Conservation (phyloP, 2,888 invertebrate genomes). For the Tolmerus cingulatus region DNA sequence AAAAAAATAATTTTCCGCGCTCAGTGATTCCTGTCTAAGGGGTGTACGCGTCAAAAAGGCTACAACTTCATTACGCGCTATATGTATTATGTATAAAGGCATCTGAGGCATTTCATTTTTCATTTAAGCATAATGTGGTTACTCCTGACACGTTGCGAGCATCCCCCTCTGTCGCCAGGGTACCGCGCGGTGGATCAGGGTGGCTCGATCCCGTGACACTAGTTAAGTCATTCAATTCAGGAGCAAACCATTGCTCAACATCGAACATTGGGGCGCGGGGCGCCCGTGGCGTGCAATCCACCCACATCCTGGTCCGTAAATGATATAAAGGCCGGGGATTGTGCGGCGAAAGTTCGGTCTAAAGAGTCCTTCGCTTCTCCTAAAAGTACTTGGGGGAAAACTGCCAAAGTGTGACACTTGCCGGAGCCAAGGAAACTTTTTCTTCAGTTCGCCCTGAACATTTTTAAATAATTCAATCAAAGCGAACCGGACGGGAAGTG, state of each 20-base stretch:
- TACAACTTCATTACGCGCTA: conserved; percentile 47
- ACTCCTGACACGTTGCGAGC: conserved; percentile 52
- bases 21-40: not conserved
- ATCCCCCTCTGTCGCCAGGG: conserved; percentile 14
- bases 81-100: conserved; percentile 42
- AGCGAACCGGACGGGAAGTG: conserved; percentile 45
- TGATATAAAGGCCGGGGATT: conserved; percentile 44
- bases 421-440: conserved; percentile 51
- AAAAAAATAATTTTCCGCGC: conserved; percentile 24
- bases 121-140: conserved; percentile 51
- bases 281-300: conserved; percentile 12
- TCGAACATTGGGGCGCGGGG: not conserved
- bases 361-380: conserved; percentile 31
- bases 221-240: conserved; percentile 49
- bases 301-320: conserved; percentile 13
- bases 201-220: conserved; percentile 51
- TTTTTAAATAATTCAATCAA: conserved; percentile 56
- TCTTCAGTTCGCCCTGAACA: conserved; percentile 45
- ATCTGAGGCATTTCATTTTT: conserved; percentile 48
- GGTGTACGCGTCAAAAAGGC: conserved; percentile 46
- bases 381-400: conserved; percentile 49
- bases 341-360: conserved; percentile 47
- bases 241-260: not conserved
- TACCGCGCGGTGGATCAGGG: conserved; percentile 37
- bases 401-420: conserved; percentile 52